Evolutionary conservation across 2,113 vertebrate genomes (phyloP).

Genomic region (Raja brachyura): DNA sequence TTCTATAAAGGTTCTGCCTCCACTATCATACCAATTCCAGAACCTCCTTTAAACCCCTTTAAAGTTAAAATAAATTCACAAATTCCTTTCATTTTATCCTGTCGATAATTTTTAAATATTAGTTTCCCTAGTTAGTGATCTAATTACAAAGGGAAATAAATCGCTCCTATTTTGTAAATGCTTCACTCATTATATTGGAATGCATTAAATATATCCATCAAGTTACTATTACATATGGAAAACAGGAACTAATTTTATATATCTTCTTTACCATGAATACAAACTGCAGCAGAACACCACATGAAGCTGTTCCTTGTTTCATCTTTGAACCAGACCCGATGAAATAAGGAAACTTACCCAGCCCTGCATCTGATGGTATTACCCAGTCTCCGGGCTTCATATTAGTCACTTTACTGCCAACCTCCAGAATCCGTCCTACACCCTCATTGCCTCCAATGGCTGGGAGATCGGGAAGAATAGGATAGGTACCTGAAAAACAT

Average conservation of each 20-base stretch:
- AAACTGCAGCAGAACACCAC: not conserved
- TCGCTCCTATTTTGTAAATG: not conserved
- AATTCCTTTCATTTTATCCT: no score
- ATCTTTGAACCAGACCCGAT: not conserved
- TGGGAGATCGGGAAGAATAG: conserved; percentile 70
- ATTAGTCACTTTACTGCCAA: conserved; percentile 61
- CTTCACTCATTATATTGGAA: not conserved
- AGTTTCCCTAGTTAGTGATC: no score
- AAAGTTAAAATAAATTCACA: no score
- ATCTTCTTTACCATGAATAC: not conserved
- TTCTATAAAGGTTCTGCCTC: no score
- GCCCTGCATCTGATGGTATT: conserved; percentile 64
- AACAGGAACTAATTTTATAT: not conserved
- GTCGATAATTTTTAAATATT: no score
- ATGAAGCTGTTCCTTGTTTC: not conserved
- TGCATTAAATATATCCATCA: not conserved
- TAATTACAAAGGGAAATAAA: no score
- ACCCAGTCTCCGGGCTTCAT: conserved; percentile 79
- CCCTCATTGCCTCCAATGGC: conserved; percentile 89
- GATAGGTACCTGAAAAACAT: conserved; percentile 69
- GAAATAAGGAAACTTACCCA: conserved; percentile 61
- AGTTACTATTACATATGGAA: not conserved
- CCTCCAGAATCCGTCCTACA: conserved; percentile 74
- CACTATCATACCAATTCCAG: no score
- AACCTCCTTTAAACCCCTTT: no score